Evolutionary conservation across 2,797 vertebrate species (phyloP).

Genomic region (Aphelocoma californica): DNA sequence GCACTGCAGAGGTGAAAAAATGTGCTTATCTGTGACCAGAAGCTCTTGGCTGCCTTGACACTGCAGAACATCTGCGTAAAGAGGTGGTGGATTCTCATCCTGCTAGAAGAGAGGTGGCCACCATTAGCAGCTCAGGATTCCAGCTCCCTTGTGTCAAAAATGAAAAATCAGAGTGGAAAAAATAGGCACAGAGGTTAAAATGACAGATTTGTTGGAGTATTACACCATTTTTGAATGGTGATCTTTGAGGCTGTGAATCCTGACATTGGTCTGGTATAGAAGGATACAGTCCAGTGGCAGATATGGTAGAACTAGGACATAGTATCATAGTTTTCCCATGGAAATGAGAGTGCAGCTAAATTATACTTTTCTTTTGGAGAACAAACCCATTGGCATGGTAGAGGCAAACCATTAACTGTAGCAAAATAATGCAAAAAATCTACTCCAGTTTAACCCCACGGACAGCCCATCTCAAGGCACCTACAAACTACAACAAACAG

Average conservation of each 20-base stretch:
- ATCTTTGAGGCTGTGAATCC: background rate
- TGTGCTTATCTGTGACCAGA: background rate
- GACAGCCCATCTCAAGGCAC: background rate
- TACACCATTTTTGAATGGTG: background rate
- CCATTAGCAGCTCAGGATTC: background rate
- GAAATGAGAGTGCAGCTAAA: background rate
- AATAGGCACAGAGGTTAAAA: background rate
- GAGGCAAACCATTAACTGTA: background rate
- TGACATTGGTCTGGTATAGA: background rate
- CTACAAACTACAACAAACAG: background rate
- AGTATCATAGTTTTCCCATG: background rate
- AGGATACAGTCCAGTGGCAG: background rate
- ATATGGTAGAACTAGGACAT: background rate
- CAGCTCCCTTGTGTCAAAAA: background rate
- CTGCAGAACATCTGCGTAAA: background rate
- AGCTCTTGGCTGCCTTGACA: background rate
- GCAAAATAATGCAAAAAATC: background rate
- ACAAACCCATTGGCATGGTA: background rate
- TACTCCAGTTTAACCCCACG: fast-evolving
- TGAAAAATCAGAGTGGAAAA: background rate
- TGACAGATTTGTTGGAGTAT: background rate
- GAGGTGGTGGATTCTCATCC: background rate
- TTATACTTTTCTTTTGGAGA: background rate
- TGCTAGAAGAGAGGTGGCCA: background rate
- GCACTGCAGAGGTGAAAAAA: background rate